phyloP scores from a whole-genome alignment of 1,140 invertebrate genomes.

The Drosophila mayri region DNA sequence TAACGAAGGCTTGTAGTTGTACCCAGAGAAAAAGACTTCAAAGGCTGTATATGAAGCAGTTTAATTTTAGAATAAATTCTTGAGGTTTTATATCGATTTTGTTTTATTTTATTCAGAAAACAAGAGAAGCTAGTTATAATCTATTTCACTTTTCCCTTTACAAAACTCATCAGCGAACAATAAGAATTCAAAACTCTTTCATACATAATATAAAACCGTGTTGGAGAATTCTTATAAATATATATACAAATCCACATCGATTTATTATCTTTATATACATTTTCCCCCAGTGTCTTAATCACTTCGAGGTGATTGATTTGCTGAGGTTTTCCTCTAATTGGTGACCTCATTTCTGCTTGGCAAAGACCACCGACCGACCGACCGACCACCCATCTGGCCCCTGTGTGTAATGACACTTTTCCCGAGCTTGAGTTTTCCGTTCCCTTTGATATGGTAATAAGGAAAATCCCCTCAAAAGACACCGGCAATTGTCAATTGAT shows the following conservation, averaged over 20 bases:
- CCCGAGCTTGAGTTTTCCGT: slow-evolving; percentile 14
- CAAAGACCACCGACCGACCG: neutral
- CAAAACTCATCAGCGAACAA: neutral
- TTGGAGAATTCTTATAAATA: too few species aligned
- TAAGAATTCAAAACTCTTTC: neutral
- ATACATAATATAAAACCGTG: neutral
- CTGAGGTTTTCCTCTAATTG: slow-evolving; percentile 27
- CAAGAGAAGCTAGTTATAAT: neutral
- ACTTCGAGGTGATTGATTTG: slow-evolving; percentile 37
- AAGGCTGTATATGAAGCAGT: neutral
- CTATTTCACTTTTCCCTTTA: neutral
- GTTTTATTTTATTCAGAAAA: neutral
- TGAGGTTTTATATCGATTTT: too few species aligned
- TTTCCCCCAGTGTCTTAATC: slow-evolving; percentile 19
- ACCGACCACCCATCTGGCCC: slow-evolving; percentile 39
- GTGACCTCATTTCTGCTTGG: slow-evolving; percentile 27
- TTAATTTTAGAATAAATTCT: neutral
- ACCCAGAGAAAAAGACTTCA: neutral
- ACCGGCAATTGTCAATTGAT: slow-evolving; percentile 62
- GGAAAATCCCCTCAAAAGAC: slow-evolving; percentile 68
- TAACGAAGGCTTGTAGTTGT: neutral
- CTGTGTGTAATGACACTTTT: slow-evolving; percentile 60
- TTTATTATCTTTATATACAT: neutral
- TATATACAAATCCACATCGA: neutral
- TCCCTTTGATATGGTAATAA: slow-evolving; percentile 73